Base-by-base conservation (phyloP, 2,888 invertebrate genomes). In the Homarus gammarus region DNA sequence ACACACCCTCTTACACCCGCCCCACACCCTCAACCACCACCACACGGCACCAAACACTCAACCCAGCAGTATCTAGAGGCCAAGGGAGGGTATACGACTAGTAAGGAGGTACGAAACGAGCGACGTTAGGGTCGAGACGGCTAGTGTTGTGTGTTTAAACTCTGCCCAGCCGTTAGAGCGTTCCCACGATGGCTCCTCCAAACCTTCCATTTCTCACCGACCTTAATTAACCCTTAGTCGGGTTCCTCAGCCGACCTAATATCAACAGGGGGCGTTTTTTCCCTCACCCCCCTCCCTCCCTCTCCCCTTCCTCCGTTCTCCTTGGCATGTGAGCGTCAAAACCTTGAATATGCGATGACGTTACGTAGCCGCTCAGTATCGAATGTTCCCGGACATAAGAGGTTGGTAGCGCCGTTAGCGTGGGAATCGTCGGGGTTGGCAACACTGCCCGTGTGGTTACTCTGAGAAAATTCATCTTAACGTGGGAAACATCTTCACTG, bases 391-490 rank as follows among this genome's bases (percentile, higher is more conserved):
- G 51, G 31, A 72, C 49, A 27, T 10, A n/a, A 64, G 49, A 72
- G 84, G 72, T 84, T 72, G 84, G 72, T 36, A 73, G 72, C 51
- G 22, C 84, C 51, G 72, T 72, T 72, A 72, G 72, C 72, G 78
- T 78, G 78, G 78, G 78, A 78, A 78, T 78, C 83, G 70, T n/a
- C 84, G 49, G 44, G 49, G 84, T 84, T 84, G 84, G 84, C 84
- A 84, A 33, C 84, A n/a, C 84, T 84, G 72, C 56, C 22, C 72
- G 72, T 72, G 72, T 83, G 83, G 83, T 44, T 72, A 84, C 84
- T 84, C 84, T 84, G 84, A 84, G 84, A 84, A 84, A 84, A 84
- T 84, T 84, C 72, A 49, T 72, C 68, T 70, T 33, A 84, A 84
- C 84, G 84, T 84, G 84, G 84, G 84, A 84, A 84, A 84, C 84